Conservation (phyloP, 2,797 vertebrate genomes). For the Sebastes miniatus region DNA sequence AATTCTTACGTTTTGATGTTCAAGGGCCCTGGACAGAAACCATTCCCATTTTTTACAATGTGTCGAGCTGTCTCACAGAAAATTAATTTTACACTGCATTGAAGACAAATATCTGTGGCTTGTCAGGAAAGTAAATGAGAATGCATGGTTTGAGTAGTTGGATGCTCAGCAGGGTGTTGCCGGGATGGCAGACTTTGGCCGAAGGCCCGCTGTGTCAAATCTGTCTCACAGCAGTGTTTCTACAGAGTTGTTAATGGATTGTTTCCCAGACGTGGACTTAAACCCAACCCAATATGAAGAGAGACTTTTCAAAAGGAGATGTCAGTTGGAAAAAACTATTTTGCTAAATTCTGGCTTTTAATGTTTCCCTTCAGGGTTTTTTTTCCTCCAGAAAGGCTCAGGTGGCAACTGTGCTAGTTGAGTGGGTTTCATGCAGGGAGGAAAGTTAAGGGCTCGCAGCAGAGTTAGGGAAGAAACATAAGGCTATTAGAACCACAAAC, state of each 20-base stretch:
- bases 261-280: conserved; percentile 37
- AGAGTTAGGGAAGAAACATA: conserved; percentile 45
- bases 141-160: conserved; percentile 35
- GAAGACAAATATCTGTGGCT: conserved; percentile 51
- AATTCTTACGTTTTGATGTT: conserved; percentile 63
- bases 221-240: conserved; percentile 54
- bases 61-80: conserved; percentile 49
- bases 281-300: conserved; percentile 6
- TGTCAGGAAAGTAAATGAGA: conserved; percentile 62
- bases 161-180: conserved; percentile 40
- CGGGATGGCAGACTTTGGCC: conserved; percentile 31
- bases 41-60: conserved; percentile 42
- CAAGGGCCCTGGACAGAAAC: conserved; percentile 42
- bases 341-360: conserved; percentile 35
- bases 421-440: conserved; percentile 40
- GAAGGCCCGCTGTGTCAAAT: conserved; percentile 51
- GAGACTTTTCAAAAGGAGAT: conserved; percentile 55
- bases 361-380: conserved; percentile 23
- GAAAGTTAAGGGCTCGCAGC: conserved; percentile 18
- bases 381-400: conserved; percentile 10
- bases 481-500: conserved; percentile 52
- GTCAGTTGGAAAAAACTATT: conserved; percentile 27
- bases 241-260: conserved; percentile 45
- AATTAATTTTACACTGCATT: conserved; percentile 62
- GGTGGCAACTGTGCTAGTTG: conserved; percentile 23